phyloP scores from a whole-genome alignment of 1,140 invertebrate genomes.

The Hypothenemus hampei region DNA sequence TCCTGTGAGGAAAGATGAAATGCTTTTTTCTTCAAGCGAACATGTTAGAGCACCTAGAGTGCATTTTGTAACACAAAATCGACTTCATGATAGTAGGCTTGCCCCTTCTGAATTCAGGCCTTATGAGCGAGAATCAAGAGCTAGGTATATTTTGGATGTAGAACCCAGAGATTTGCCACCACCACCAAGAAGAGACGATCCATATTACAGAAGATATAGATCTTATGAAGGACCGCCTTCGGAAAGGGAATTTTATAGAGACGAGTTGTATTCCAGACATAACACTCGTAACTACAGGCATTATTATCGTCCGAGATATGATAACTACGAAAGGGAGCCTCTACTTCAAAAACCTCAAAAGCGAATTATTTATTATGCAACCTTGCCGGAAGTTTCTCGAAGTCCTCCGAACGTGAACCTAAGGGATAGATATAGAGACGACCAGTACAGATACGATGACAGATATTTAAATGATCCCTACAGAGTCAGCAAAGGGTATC shows the following conservation, averaged over 20 bases:
- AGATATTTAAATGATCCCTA: conserved; percentile 21
- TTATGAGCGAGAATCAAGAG: conserved; percentile 25
- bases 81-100: conserved; percentile 26
- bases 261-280: conserved; percentile 13
- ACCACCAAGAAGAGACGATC: neutral
- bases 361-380: conserved; percentile 49
- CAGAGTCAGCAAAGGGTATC: conserved; percentile 24
- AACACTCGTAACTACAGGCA: conserved; percentile 7
- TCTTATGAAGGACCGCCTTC: neutral
- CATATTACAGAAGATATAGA: conserved; percentile 6
- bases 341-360: conserved; percentile 33
- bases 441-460: conserved; percentile 30
- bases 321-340: conserved; percentile 11
- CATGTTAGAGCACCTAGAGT: conserved; percentile 33
- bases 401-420: conserved; percentile 40
- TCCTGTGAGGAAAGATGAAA: conserved; percentile 28
- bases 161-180: neutral
- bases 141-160: conserved; percentile 25
- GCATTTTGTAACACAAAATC: conserved; percentile 40
- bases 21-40: conserved; percentile 24
- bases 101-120: conserved; percentile 19
- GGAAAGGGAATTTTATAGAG: conserved; percentile 7
- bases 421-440: conserved; percentile 29
- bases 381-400: conserved; percentile 48
- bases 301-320: conserved; percentile 12